phyloP scores from a whole-genome alignment of 2,888 invertebrate genomes.

The Drosophila subquinaria region DNA sequence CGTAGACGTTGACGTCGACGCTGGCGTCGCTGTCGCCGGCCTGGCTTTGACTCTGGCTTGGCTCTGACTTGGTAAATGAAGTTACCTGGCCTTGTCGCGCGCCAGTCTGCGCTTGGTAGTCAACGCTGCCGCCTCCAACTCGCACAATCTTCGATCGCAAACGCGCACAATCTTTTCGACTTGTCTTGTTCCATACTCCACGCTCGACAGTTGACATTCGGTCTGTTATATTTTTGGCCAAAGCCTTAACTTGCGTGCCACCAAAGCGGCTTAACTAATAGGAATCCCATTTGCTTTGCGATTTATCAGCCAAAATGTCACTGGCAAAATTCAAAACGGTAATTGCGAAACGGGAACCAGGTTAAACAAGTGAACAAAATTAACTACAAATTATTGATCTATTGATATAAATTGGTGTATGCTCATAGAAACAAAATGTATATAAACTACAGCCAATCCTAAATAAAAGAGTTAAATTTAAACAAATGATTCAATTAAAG shows the following conservation, averaged over 20 bases:
- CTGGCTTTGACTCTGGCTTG: constrained; percentile 40
- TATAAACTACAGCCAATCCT: not conserved
- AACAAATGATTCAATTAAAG: not conserved
- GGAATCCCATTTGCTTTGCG: constrained; percentile 56
- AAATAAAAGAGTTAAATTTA: not conserved
- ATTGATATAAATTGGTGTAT: not conserved
- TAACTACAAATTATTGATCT: constrained; percentile 15
- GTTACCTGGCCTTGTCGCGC: constrained; percentile 75
- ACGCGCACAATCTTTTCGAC: constrained; percentile 14
- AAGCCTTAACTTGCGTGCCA: constrained; percentile 38
- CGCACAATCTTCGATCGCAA: constrained; percentile 31
- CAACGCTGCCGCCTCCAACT: constrained; percentile 30
- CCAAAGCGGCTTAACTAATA: constrained; percentile 65
- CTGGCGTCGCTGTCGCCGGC: constrained; percentile 22
- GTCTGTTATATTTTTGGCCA: constrained; percentile 50
- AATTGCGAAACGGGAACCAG: constrained; percentile 57
- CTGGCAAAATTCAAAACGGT: constrained; percentile 60
- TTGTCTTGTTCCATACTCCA: not conserved
- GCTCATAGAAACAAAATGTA: not conserved
- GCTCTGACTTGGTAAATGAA: constrained; percentile 71
- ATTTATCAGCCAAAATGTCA: constrained; percentile 57
- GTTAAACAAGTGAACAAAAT: constrained; percentile 24
- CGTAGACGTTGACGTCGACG: constrained; percentile 10
- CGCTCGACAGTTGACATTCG: constrained; percentile 32
- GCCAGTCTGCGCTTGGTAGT: constrained; percentile 71